phyloP scores from a whole-genome alignment of 2,888 invertebrate genomes.

The Tinea pellionella region DNA sequence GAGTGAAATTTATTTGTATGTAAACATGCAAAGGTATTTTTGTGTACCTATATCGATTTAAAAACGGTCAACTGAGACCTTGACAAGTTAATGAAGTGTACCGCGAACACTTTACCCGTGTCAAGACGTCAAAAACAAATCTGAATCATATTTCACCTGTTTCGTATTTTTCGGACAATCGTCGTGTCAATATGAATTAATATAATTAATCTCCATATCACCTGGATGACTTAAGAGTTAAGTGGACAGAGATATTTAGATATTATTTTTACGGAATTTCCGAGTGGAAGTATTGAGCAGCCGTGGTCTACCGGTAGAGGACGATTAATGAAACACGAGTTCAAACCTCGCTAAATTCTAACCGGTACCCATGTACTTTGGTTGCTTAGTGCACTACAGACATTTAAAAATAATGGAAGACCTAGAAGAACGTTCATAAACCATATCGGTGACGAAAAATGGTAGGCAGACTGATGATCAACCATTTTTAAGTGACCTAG shows the following conservation, averaged over 20 bases:
- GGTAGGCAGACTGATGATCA: no score
- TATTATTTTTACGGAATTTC: no score
- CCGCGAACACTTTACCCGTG: constrained; percentile 53
- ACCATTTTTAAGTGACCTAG: no score
- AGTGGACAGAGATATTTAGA: not conserved
- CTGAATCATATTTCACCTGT: constrained; percentile 52
- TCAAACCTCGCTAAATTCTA: no score
- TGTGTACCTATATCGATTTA: not conserved
- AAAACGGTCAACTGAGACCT: constrained; percentile 24
- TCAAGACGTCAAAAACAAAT: constrained; percentile 61
- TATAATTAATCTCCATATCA: constrained; percentile 28
- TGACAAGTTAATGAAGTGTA: constrained; percentile 56
- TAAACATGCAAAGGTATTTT: not conserved
- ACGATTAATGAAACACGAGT: no score
- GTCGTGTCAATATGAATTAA: constrained; percentile 43
- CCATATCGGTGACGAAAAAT: no score
- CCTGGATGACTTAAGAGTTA: not conserved
- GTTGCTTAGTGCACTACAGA: no score
- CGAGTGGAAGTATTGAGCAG: no score
- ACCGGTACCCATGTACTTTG: no score
- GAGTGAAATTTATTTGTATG: not conserved
- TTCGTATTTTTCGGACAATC: constrained; percentile 38
- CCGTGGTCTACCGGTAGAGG: no score
- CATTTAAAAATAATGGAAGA: no score
- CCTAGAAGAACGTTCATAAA: no score